Base-by-base conservation (phyloP, 2,113 vertebrate genomes). In the Anoura caudifer region DNA sequence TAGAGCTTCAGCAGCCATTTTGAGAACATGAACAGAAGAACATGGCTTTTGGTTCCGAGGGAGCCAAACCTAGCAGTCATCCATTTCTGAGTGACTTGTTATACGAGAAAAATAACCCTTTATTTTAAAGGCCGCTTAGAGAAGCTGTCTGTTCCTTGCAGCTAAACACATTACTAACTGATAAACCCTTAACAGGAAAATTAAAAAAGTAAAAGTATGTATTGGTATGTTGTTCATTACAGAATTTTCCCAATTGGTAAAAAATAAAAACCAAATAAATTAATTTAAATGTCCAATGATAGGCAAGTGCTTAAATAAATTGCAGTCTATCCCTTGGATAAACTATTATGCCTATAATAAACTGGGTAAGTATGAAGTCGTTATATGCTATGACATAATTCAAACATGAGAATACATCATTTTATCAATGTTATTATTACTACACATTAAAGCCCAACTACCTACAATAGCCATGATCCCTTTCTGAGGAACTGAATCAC, bases 291-390 rank as follows among this genome's bases (percentile, higher is more conserved):
- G 14, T 91, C 59, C 87, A 80, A 56, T 17, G 61, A 41, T n/a
- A 91, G 36, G 20, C 76, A 26, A 54, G 69, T 84, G 7, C 33
- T 82, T 90, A 93, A 94, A 89, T 50, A 67, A 92, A 90, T 83
- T 38, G 52, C 1, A 83, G 28, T 43, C 36, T 69, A 63, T 54
- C 38, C n/a, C 76, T 28, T 65, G 70, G 11, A 59, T 70, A 36
- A 88, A 61, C 65, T 94, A 45, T 12, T 67, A 73, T 47, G 47
- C 10, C 56, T 65, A 31, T 14, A 50, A 59, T 75, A 65, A 47
- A 11, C 15, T 88, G 9, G 24, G 73, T 87, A 87, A 72, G 50
- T 59, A 72, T 93, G 52, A 91, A 91, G 33, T 91, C 20, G 79
- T 90, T 73, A 38, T 59, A 50, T 87, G 52, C 7, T 72, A 65